These are phyloP conservation scores for Physella acuta DNA, from an alignment of 1,140 invertebrate genomes.

Conservation along the genomic window DNA sequence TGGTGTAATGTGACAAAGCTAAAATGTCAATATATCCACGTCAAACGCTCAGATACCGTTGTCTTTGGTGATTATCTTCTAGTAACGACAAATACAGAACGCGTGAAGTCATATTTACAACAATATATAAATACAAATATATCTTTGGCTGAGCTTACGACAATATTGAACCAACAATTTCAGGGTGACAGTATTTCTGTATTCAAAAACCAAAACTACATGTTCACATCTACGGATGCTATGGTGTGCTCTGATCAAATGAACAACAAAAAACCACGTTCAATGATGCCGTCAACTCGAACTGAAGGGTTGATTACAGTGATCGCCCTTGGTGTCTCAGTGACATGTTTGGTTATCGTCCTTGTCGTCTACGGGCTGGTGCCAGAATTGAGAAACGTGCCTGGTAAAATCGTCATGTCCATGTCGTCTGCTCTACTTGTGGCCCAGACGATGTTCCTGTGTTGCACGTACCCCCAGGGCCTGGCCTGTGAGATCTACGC, in stretches of 20 bases:
- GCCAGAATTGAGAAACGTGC: constrained; percentile 59
- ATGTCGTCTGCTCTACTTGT: constrained; percentile 58
- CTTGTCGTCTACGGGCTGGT: constrained; percentile 56
- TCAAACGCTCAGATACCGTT: too few species aligned
- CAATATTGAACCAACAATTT: too few species aligned
- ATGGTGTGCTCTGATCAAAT: neutral
- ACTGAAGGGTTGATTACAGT: neutral
- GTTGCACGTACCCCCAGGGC: constrained; percentile 26
- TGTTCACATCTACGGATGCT: neutral
- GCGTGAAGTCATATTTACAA: too few species aligned
- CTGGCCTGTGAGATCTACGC: constrained; percentile 46
- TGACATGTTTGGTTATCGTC: constrained; percentile 25
- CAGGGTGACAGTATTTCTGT: too few species aligned
- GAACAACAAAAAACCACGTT: too few species aligned
- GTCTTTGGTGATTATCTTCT: too few species aligned
- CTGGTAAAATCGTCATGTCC: constrained; percentile 61
- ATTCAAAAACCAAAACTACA: too few species aligned
- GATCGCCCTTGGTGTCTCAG: neutral
- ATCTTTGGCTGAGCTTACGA: too few species aligned
- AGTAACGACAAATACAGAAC: too few species aligned
- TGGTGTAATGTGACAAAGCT: too few species aligned
- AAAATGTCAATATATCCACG: too few species aligned
- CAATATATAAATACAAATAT: too few species aligned
- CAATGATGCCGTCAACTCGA: neutral
- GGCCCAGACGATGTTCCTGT: constrained; percentile 57